Evolutionary conservation across 2,888 invertebrate species (phyloP).

Genomic region (Yponomeuta sedellus): DNA sequence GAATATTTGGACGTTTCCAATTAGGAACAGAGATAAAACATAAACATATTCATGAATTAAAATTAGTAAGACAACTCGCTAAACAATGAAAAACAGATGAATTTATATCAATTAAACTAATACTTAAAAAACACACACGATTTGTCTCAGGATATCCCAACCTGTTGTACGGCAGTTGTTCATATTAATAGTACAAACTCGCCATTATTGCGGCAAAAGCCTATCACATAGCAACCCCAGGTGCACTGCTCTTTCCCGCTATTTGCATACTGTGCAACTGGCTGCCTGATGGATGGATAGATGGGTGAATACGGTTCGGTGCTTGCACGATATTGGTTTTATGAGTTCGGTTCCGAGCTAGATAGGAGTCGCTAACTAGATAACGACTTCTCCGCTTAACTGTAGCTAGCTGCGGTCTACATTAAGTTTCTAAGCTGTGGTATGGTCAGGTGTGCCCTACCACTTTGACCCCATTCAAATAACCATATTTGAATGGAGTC

Average conservation of each 20-base stretch:
- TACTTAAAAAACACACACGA: too few species aligned
- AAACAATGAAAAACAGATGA: too few species aligned
- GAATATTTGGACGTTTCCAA: too few species aligned
- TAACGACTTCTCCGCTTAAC: neutral
- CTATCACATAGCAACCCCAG: neutral
- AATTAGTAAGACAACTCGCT: too few species aligned
- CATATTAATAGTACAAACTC: too few species aligned
- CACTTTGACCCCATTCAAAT: too few species aligned
- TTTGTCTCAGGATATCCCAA: too few species aligned
- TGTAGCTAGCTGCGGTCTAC: neutral
- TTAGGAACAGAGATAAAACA: too few species aligned
- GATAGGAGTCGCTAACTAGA: neutral
- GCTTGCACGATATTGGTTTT: neutral
- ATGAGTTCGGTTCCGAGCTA: neutral
- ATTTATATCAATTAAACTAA: too few species aligned
- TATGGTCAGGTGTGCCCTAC: neutral
- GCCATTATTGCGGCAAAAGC: neutral
- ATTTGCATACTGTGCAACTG: slow-evolving; percentile 3
- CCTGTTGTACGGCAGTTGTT: too few species aligned
- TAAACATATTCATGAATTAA: too few species aligned
- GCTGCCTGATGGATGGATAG: neutral
- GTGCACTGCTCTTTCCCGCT: neutral
- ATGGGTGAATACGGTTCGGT: neutral
- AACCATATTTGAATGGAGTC: neutral
- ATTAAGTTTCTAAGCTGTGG: neutral